phyloP scores from a whole-genome alignment of 2,113 vertebrate species.

The Tupaia tana region DNA sequence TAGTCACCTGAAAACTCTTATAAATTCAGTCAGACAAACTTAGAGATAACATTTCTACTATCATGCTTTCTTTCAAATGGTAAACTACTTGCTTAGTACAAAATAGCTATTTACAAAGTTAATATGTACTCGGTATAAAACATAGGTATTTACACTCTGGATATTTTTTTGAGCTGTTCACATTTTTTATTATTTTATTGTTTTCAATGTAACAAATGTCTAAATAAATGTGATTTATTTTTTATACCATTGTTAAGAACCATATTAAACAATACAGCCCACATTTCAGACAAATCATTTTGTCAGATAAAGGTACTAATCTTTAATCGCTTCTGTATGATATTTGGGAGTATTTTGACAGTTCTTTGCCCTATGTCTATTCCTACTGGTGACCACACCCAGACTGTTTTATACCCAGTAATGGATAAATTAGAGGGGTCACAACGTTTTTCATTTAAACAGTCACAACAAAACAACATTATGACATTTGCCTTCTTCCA shows the following conservation, averaged over 20 bases:
- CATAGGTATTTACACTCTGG: not conserved
- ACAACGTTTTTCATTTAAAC: slow-evolving; percentile 4
- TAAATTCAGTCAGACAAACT: slow-evolving; percentile 2
- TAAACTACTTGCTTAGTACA: not conserved
- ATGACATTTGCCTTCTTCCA: not conserved
- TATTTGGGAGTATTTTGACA: slow-evolving; percentile 2
- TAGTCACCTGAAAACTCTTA: not conserved
- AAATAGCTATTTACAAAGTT: not conserved
- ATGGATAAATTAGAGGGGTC: not conserved
- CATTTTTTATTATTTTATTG: not conserved
- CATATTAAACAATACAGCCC: not conserved
- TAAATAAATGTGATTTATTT: slow-evolving; percentile 27
- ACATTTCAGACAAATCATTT: not conserved
- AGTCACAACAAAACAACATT: not conserved
- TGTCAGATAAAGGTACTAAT: slow-evolving; percentile 5
- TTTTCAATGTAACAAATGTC: not conserved
- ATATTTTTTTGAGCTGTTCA: not conserved
- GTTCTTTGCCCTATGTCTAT: not conserved
- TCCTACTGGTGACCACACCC: not conserved
- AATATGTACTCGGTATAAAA: not conserved
- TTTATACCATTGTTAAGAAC: not conserved
- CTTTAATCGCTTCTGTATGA: not conserved
- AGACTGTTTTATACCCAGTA: not conserved
- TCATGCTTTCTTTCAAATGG: slow-evolving; percentile 3
- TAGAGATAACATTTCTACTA: not conserved